Percentiles rank a stretch among this genome's conserved stretches.
phyloP scores from a whole-genome alignment of 2,888 invertebrate species.

The Omphaloscelis lunosa region DNA sequence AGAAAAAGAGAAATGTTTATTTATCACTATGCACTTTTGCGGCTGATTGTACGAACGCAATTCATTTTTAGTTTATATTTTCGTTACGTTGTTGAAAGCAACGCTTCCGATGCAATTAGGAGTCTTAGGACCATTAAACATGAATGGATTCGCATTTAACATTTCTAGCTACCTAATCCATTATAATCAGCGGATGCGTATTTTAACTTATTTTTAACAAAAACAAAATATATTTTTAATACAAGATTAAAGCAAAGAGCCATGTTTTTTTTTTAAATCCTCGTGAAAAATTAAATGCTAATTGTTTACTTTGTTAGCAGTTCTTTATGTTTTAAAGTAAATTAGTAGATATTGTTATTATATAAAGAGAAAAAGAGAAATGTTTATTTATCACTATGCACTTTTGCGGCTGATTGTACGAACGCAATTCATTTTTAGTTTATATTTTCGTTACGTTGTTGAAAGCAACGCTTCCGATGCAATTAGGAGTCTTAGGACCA shows the following conservation, averaged over 20 bases:
- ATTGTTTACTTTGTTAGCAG: conserved; percentile 10
- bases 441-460: neutral
- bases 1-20: conserved; percentile 3
- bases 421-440: neutral
- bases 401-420: neutral
- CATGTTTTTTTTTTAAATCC: conserved; percentile 9
- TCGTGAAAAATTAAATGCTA: neutral
- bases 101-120: too few relatives aligned
- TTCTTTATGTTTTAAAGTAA: conserved; percentile 2
- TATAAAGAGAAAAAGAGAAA: conserved; percentile 1
- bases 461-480: too few relatives aligned
- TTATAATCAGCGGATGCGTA: conserved; percentile 2
- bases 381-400: neutral
- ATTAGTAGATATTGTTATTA: neutral
- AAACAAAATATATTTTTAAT: too few relatives aligned
- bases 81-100: neutral
- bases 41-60: neutral
- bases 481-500: too few relatives aligned
- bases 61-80: conserved; percentile 18
- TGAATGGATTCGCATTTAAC: too few relatives aligned
- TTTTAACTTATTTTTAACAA: conserved; percentile 20
- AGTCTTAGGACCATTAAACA: too few relatives aligned
- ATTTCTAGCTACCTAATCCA: conserved; percentile 26
- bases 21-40: neutral
- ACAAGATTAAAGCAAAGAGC: conserved; percentile 13